Conservation (phyloP, 2,888 invertebrate species). For the Sarcophaga caerulescens region DNA sequence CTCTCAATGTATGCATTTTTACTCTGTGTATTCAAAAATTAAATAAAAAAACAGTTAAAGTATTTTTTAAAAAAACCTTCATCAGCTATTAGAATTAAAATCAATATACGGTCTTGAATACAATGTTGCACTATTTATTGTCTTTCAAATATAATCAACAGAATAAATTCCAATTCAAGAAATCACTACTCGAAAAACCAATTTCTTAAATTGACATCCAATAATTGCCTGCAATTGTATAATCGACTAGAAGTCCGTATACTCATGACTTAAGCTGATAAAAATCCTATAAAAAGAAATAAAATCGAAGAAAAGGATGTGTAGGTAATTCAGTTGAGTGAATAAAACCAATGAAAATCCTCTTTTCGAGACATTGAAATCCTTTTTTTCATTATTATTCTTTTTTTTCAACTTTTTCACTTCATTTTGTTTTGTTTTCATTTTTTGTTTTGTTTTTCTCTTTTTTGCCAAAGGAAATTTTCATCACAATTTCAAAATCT, state of each 20-base stretch:
- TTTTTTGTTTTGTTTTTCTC: neutral
- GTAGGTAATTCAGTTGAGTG: slow-evolving; percentile 57
- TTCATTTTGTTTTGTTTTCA: slow-evolving; percentile 22
- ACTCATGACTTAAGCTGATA: slow-evolving; percentile 26
- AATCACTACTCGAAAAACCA: slow-evolving; percentile 1
- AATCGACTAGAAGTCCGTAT: slow-evolving; percentile 38
- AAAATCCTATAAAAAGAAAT: slow-evolving; percentile 27
- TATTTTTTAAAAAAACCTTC: too few relatives aligned
- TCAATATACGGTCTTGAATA: too few relatives aligned
- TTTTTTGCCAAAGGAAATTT: slow-evolving; percentile 42
- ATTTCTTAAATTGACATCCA: slow-evolving; percentile 31
- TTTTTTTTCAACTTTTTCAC: slow-evolving; percentile 33
- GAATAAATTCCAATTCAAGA: slow-evolving; percentile 1
- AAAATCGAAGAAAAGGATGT: slow-evolving; percentile 32
- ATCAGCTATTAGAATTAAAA: too few relatives aligned
- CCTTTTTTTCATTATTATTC: slow-evolving; percentile 36
- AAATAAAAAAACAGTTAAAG: neutral
- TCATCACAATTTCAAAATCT: slow-evolving; percentile 39
- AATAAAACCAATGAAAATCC: slow-evolving; percentile 62
- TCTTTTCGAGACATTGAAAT: slow-evolving; percentile 51
- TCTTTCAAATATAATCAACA: neutral
- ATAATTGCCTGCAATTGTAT: slow-evolving; percentile 37
- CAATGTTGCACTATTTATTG: neutral
- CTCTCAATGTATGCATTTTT: too few relatives aligned
- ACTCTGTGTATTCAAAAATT: neutral